Conservation (phyloP, 2,888 invertebrate species). For the Acanthococcus lagerstroemiae region DNA sequence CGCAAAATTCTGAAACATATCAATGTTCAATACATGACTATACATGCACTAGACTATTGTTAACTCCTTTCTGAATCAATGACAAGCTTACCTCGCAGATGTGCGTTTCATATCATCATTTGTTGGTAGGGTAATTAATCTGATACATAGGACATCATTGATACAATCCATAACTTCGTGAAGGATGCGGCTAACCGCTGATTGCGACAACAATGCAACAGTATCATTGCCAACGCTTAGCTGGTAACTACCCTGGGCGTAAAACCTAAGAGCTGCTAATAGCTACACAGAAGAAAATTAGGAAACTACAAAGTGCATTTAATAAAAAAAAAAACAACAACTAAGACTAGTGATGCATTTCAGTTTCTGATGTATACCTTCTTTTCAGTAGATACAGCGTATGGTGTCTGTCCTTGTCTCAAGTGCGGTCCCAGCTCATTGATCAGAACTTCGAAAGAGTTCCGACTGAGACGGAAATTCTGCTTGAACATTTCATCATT, state of each 20-base stretch:
- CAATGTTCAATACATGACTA: too few species aligned
- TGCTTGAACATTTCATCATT: not conserved
- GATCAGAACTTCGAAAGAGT: not conserved
- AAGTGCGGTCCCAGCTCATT: not conserved
- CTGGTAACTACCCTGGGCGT: not conserved
- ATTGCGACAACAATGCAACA: not conserved
- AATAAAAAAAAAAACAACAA: too few species aligned
- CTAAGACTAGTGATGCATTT: too few species aligned
- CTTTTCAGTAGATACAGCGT: not conserved
- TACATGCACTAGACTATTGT: too few species aligned
- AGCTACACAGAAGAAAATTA: too few species aligned
- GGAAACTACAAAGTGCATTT: too few species aligned
- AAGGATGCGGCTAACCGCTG: slow-evolving; percentile 5
- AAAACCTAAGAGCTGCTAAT: slow-evolving; percentile 3
- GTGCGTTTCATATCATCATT: too few species aligned
- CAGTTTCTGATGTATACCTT: not conserved
- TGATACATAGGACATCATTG: not conserved
- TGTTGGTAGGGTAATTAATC: too few species aligned
- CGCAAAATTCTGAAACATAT: too few species aligned
- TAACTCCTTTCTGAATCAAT: too few species aligned
- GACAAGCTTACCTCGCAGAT: too few species aligned
- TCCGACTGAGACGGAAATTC: not conserved
- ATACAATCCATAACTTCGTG: slow-evolving; percentile 19
- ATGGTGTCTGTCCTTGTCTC: not conserved
- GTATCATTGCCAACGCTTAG: not conserved